phyloP scores from a whole-genome alignment of 2,888 invertebrate genomes.

The Drosophila lacicola region DNA sequence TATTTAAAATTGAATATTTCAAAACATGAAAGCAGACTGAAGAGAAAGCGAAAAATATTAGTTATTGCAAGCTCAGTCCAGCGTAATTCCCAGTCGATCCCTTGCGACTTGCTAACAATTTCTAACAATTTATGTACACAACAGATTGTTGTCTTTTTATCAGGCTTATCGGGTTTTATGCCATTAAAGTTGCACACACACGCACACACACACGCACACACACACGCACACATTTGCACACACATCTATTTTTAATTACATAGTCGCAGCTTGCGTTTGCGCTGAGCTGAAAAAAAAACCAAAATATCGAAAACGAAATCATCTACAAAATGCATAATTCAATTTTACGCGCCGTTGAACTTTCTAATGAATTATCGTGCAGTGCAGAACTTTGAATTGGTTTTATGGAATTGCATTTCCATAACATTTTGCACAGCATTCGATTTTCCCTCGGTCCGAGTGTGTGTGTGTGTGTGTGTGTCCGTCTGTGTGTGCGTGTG shows the following conservation, averaged over 20 bases:
- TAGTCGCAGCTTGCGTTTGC: slow-evolving; percentile 18
- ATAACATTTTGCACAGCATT: slow-evolving; percentile 60
- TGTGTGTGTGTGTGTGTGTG: slow-evolving; percentile 12
- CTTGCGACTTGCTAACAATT: not conserved
- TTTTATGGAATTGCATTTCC: slow-evolving; percentile 61
- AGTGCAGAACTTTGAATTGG: slow-evolving; percentile 49
- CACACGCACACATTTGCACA: not conserved
- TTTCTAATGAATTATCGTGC: slow-evolving; percentile 71
- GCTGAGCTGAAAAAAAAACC: slow-evolving; percentile 23
- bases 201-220: not conserved
- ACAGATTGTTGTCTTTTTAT: slow-evolving; percentile 19
- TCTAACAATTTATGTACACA: not conserved
- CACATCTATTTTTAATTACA: slow-evolving; percentile 51
- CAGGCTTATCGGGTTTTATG: slow-evolving; percentile 5
- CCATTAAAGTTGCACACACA: slow-evolving; percentile 7
- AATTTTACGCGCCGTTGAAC: slow-evolving; percentile 75
- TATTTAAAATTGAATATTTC: no score
- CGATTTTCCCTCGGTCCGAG: slow-evolving; percentile 20
- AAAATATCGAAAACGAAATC: slow-evolving; percentile 65
- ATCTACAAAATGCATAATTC: slow-evolving; percentile 76
- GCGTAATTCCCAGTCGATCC: not conserved
- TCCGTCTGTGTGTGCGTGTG: not conserved
- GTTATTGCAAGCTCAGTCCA: not conserved
- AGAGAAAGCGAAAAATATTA: not conserved
- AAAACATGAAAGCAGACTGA: not conserved